Conservation (phyloP, 2,888 invertebrate species). For the Xylocampa areola region DNA sequence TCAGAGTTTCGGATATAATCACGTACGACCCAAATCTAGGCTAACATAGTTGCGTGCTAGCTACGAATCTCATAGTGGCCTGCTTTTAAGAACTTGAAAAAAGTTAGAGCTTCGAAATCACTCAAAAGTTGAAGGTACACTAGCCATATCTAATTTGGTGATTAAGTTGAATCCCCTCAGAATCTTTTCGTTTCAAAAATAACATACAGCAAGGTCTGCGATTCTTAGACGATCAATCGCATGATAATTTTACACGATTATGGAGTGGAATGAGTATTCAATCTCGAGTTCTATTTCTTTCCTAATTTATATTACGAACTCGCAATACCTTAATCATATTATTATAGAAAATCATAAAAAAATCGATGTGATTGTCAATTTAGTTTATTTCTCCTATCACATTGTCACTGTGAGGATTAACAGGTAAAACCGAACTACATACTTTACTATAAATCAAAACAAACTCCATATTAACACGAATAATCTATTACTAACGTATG, state of each 20-base stretch:
- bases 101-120: constrained; percentile 17
- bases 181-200: too few relatives aligned
- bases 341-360: too few relatives aligned
- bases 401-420: constrained; percentile 29
- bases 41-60: constrained; percentile 66
- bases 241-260: too few relatives aligned
- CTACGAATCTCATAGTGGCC: constrained; percentile 61
- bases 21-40: constrained; percentile 78
- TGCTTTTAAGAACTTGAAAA: constrained; percentile 41
- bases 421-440: constrained; percentile 4
- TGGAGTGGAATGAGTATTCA: too few relatives aligned
- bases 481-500: constrained; percentile 8
- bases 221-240: too few relatives aligned
- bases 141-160: not conserved
- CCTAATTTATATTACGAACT: too few relatives aligned
- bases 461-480: constrained; percentile 15
- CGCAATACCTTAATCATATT: too few relatives aligned
- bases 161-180: not conserved
- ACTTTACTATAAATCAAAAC: constrained; percentile 32
- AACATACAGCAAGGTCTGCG: too few relatives aligned
- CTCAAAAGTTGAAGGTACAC: constrained; percentile 13
- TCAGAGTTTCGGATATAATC: constrained; percentile 70
- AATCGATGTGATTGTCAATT: not conserved
- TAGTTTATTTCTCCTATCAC: not conserved
- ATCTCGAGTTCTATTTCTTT: too few relatives aligned